Evolutionary conservation across 2,797 vertebrate species (phyloP), one percentile per base, ranked within the genome.

Genomic region (Cossypha niveicapilla): DNA sequence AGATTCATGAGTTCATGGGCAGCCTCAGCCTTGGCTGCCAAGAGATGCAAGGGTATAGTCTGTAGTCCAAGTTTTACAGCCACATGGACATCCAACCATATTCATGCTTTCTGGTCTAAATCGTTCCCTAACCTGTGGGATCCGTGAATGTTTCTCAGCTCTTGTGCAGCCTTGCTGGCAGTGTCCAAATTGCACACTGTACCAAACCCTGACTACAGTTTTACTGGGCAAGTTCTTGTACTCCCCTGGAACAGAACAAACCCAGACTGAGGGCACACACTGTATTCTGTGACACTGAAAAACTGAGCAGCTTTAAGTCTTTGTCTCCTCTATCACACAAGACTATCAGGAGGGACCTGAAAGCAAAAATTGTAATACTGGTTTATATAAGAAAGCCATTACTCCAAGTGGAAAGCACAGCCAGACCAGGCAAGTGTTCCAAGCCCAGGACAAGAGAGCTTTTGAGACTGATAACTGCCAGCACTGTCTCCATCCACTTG

Each of bases 151-250:
- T 7, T 47, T 57, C 77, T 53, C 67, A 11, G 67, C 44, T 17
- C 24, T 22, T 3, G 6, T 13, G 25, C 71, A 50, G 44, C 75
- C 53, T 41, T 12, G 39, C 66, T 2, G 1, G 30, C 39, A 75
- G 41, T 0, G 2, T 47, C 44, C 41, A n/a, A 10, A 0, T 1
- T 15, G 53, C 30, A 24, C 2, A 0, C 8, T 5, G 22, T 21
- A 50, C 25, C 35, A 27, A 25, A 7, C 28, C 18, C 27, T 5
- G 2, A 30, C 35, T 66, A 9, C 1, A 1, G 75, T 7, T 3
- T 22, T 28, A 37, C 16, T 1, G 1, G 42, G 34, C 42, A n/a
- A 42, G 11, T 8, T 48, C 51, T 51, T 11, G 37, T 19, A 18
- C 67, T 77, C 47, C 23, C 28, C 45, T 18, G n/a, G 42, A 30